Percentiles rank a stretch among this genome's conserved stretches.
These are phyloP conservation scores for Echinometra lucunter DNA, from an alignment of 53 echinoderm and acorn worm genomes.

Conservation along the genomic window DNA sequence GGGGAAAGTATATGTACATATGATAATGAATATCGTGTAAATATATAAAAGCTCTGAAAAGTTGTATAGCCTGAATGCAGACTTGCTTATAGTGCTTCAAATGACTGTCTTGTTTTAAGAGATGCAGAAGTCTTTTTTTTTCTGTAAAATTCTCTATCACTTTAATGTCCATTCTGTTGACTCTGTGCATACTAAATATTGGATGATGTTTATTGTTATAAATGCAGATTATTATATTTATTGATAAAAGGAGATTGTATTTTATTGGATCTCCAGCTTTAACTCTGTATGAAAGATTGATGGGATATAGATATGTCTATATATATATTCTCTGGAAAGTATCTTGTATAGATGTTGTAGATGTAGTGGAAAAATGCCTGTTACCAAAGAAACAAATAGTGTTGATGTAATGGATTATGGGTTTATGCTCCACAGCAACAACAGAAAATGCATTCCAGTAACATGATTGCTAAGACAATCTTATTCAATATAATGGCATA, in stretches of 20 bases:
- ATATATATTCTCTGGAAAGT: constrained; percentile 51
- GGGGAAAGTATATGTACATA: constrained; percentile 59
- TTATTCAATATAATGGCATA: neutral
- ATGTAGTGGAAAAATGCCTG: constrained; percentile 32
- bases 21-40: constrained; percentile 46
- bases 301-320: neutral
- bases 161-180: constrained; percentile 53
- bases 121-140: neutral
- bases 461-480: neutral
- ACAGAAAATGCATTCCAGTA: constrained; percentile 20
- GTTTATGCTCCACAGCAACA: neutral
- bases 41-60: constrained; percentile 42
- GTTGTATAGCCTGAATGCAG: constrained; percentile 13
- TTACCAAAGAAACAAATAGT: constrained; percentile 54
- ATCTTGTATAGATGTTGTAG: constrained; percentile 38
- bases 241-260: constrained; percentile 10
- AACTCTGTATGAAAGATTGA: neutral
- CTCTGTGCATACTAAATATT: constrained; percentile 11
- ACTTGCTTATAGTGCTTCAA: constrained; percentile 50
- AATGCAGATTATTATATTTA: constrained; percentile 50
- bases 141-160: neutral
- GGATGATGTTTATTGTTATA: constrained; percentile 7
- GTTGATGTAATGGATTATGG: neutral
- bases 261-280: neutral
- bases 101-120: constrained; percentile 1